phyloP scores from a whole-genome alignment of 2,113 vertebrate species.

The Miniopterus natalensis region DNA sequence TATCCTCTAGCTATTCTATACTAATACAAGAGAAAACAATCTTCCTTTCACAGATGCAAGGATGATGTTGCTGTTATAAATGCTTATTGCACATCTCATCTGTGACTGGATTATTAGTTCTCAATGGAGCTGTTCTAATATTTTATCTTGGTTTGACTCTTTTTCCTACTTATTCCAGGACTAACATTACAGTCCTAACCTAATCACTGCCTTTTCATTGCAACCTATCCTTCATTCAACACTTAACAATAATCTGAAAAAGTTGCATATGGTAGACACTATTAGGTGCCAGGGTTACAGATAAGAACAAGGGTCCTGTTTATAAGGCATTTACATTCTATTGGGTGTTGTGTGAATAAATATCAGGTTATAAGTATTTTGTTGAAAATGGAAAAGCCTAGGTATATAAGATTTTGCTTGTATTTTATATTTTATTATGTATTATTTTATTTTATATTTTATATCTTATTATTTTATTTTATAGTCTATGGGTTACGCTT shows the following conservation, averaged over 20 bases:
- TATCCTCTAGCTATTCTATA: neutral
- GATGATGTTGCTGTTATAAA: neutral
- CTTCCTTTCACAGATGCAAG: neutral
- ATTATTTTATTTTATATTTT: too few species aligned
- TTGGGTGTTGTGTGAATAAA: neutral
- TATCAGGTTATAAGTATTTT: neutral
- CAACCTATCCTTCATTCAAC: neutral
- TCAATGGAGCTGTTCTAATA: neutral
- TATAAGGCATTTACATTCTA: neutral
- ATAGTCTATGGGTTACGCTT: too few species aligned
- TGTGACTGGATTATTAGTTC: neutral
- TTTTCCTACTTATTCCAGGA: neutral
- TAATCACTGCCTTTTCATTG: neutral
- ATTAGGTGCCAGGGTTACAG: neutral
- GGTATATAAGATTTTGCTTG: neutral
- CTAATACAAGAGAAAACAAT: neutral
- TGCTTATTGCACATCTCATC: neutral
- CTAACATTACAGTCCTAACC: neutral
- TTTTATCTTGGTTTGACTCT: neutral
- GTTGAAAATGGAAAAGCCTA: neutral
- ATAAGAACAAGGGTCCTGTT: neutral
- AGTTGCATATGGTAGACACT: neutral
- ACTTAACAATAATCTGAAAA: conserved; percentile 3
- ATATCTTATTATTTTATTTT: too few species aligned
- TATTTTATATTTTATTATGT: too few species aligned